Evolutionary conservation across 2,113 vertebrate species (phyloP), one percentile per base, ranked within the genome.

Genomic region (Osmerus eperlanus): DNA sequence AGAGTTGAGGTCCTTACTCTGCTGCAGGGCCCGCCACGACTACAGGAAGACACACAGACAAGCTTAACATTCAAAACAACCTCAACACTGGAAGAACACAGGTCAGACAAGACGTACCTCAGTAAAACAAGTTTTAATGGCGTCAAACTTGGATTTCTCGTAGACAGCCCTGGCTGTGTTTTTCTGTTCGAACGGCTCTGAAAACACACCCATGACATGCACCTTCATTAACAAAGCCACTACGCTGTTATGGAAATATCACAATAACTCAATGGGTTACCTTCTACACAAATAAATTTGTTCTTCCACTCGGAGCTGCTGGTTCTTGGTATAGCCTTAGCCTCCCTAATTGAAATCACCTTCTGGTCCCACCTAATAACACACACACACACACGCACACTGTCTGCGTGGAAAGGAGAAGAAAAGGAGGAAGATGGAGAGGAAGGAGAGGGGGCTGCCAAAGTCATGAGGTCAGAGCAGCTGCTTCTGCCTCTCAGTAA

Each of bases 211-310:
- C 76, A 73, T 68, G 87, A 86, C 85, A 74, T 3, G 41, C 32
- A 8, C 18, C 25, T 11, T 71, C 15, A 64, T 13, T 70, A 65
- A 9, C 52, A 47, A 47, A 12, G 41, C 41, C 41, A 47, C 41
- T 47, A 12, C 16, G n/a, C n/a, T 56, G 16, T 56, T n/a, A 28
- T 28, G 52, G 15, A 67, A 18, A 4, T 15, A 21, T 60, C 36
- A 62, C 4, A 47, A 47, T 47, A 47, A 13, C 25, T 18, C 32
- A 51, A 2, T 68, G 7, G 67, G 65, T 82, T 93, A 99, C 97
- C 97, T 95, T 99, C 97, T 69, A 99, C 90, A 89, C 95, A 99
- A 84, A 99, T 95, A 85, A 87, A 98, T 83, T 97, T 98, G 90
- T 93, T 93, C 90, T 89, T 95, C 97, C 96, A 99, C 73, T 95